phyloP scores from a whole-genome alignment of 2,888 invertebrate species.

The Spilarctia lutea region DNA sequence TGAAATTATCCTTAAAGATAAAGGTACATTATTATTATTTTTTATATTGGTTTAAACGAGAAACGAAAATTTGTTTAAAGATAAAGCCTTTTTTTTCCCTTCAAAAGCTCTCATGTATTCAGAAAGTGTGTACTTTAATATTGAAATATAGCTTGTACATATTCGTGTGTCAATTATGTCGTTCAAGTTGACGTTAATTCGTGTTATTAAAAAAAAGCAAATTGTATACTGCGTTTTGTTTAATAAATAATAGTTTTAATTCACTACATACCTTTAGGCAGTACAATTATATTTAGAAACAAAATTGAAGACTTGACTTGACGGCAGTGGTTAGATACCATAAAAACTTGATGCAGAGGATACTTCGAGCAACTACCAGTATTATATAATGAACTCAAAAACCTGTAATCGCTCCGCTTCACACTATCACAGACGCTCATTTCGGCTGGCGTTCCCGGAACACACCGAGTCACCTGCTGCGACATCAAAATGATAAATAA shows the following conservation, averaged over 20 bases:
- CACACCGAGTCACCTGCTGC: constrained; percentile 77
- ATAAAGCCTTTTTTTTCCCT: neutral
- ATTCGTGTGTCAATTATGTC: neutral
- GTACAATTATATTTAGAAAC: neutral
- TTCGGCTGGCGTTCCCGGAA: constrained; percentile 62
- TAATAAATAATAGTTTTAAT: neutral
- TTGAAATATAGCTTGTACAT: neutral
- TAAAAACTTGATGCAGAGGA: neutral
- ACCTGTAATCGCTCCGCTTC: constrained; percentile 42
- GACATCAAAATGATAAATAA: constrained; percentile 80
- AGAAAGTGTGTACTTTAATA: neutral
- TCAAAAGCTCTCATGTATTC: neutral
- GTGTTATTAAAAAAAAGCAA: neutral
- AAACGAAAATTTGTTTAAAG: neutral
- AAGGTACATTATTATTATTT: neutral
- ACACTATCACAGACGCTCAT: constrained; percentile 16
- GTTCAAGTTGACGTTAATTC: neutral
- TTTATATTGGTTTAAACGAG: neutral
- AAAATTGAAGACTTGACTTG: neutral
- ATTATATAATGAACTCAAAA: constrained; percentile 18
- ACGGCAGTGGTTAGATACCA: neutral
- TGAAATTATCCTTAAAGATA: neutral
- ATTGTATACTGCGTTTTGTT: neutral
- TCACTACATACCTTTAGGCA: neutral
- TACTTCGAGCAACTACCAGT: neutral